phyloP scores from a whole-genome alignment of 2,113 vertebrate genomes.

The Gadus macrocephalus region DNA sequence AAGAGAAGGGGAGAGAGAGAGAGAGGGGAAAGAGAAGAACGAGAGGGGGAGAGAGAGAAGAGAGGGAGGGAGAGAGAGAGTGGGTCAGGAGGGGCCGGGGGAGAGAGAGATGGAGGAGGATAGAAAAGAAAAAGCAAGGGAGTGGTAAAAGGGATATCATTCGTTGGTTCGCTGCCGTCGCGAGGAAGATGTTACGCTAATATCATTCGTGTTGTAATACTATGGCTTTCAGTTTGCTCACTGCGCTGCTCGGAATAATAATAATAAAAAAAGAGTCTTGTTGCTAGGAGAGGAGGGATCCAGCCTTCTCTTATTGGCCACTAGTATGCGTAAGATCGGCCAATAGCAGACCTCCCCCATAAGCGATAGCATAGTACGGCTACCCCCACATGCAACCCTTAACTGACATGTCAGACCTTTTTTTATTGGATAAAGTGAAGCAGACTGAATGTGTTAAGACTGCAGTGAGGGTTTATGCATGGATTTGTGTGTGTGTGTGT shows the following conservation, averaged over 20 bases:
- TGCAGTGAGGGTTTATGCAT: constrained; percentile 34
- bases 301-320: constrained; percentile 75
- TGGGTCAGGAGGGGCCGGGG: constrained; percentile 55
- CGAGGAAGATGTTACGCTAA: constrained; percentile 61
- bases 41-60: constrained; percentile 54
- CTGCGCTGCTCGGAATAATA: constrained; percentile 49
- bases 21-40: constrained; percentile 29
- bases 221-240: constrained; percentile 82
- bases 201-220: constrained; percentile 86
- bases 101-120: constrained; percentile 66
- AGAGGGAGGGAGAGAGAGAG: constrained; percentile 72
- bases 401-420: constrained; percentile 82
- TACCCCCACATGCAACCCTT: constrained; percentile 69
- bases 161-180: constrained; percentile 51
- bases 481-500: constrained; percentile 9
- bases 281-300: constrained; percentile 90
- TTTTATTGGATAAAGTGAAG: constrained; percentile 77
- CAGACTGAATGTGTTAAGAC: constrained; percentile 60
- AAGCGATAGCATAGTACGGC: constrained; percentile 53
- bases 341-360: constrained; percentile 68
- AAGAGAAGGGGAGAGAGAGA: constrained; percentile 51
- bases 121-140: constrained; percentile 8
- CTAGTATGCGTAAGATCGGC: constrained; percentile 59
- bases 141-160: constrained; percentile 6
- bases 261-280: constrained; percentile 74